Evolutionary conservation across 2,797 vertebrate species (phyloP).

Genomic region (Loris lydekkerianus): DNA sequence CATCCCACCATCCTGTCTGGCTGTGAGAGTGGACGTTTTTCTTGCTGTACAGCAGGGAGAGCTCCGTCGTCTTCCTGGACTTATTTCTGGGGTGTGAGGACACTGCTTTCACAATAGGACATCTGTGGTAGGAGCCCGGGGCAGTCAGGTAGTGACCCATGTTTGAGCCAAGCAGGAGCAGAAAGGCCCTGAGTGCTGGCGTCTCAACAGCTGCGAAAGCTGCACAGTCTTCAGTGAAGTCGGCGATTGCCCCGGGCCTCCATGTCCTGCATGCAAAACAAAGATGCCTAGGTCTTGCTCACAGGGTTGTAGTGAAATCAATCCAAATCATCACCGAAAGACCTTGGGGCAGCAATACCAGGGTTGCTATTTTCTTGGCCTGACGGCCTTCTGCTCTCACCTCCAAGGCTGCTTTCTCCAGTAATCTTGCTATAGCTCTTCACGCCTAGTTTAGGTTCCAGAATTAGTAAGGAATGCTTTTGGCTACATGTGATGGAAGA

Average conservation of each 20-base stretch:
- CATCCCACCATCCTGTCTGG: accelerated
- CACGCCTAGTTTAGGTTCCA: accelerated
- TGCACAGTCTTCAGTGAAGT: background rate
- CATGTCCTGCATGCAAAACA: too few relatives aligned
- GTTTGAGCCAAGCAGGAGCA: accelerated
- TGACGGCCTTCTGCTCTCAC: accelerated
- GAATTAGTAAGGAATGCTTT: background rate
- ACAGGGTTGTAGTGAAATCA: accelerated
- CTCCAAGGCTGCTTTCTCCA: background rate
- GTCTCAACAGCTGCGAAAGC: background rate
- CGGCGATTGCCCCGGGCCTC: accelerated
- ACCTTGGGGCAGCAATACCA: accelerated
- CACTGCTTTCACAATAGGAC: background rate
- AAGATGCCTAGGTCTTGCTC: accelerated
- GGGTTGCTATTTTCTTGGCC: too few relatives aligned
- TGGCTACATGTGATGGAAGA: background rate
- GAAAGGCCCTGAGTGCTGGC: accelerated
- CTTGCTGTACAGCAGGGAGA: background rate
- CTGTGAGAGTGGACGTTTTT: too few relatives aligned
- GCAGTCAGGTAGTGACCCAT: accelerated
- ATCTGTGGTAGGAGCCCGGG: background rate
- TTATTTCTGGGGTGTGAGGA: background rate
- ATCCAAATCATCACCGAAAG: accelerated
- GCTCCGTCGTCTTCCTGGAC: background rate
- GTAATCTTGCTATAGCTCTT: background rate